phyloP scores from a whole-genome alignment of 1,140 invertebrate species.

The Drosophila nigrodunni region DNA sequence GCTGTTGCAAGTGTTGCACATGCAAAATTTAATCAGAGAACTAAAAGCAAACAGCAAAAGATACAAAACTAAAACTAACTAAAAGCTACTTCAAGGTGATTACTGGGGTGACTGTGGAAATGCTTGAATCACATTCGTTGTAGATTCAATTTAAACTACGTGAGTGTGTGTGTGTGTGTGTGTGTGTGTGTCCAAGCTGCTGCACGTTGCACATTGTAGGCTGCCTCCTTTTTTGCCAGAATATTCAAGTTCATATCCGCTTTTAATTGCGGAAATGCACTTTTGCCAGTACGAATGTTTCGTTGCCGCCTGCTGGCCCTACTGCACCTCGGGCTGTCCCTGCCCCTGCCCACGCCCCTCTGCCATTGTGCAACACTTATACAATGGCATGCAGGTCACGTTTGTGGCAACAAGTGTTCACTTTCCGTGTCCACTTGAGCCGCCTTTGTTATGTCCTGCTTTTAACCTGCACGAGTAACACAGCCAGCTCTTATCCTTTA shows the following conservation, averaged over 20 bases:
- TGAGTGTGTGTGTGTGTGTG: not conserved
- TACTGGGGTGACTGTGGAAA: slow-evolving; percentile 2
- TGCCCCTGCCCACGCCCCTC: not conserved
- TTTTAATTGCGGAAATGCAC: slow-evolving; percentile 80
- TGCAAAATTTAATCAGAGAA: slow-evolving; percentile 1
- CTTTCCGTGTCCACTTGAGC: slow-evolving; percentile 15
- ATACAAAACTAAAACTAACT: not conserved
- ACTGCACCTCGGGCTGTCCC: no score
- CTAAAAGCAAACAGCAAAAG: not conserved
- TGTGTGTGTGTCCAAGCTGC: not conserved
- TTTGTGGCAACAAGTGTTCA: slow-evolving; percentile 72
- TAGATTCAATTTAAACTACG: slow-evolving; percentile 34
- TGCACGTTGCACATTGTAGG: slow-evolving; percentile 11
- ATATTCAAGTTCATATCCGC: slow-evolving; percentile 60
- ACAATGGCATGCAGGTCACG: slow-evolving; percentile 63
- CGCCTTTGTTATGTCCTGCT: slow-evolving; percentile 29
- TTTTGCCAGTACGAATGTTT: slow-evolving; percentile 39
- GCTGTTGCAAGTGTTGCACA: slow-evolving; percentile 20
- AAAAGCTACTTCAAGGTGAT: slow-evolving; percentile 2
- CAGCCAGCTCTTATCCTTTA: slow-evolving; percentile 36
- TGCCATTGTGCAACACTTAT: not conserved
- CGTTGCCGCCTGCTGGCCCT: no score
- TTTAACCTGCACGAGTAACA: not conserved
- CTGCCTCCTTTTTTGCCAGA: slow-evolving; percentile 20
- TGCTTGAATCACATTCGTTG: slow-evolving; percentile 31